Conservation (phyloP, 2,113 vertebrate species). For the Muntiacus reevesi region DNA sequence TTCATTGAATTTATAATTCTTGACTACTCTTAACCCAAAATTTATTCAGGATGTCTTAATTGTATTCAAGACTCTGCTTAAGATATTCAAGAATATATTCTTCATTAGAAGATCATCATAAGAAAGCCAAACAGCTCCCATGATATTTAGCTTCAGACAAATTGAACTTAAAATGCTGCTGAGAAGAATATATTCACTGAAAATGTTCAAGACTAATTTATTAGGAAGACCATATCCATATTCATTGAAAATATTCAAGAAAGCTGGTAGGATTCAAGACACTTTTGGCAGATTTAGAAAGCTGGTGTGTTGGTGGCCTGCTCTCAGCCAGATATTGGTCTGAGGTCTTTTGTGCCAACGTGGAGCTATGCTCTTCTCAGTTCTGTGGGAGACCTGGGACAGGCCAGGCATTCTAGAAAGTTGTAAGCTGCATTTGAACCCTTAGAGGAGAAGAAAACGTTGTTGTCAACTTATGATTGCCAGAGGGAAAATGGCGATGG, state of each 20-base stretch:
- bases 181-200: background rate
- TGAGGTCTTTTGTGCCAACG: background rate
- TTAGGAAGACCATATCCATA: constrained; percentile 6
- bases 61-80: constrained; percentile 35
- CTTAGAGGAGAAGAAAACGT: background rate
- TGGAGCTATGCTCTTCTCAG: too few species aligned
- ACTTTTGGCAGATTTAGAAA: background rate
- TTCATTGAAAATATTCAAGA: background rate
- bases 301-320: background rate
- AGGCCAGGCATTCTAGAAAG: background rate
- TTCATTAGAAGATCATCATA: background rate
- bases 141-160: constrained; percentile 47
- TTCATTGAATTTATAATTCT: constrained; percentile 18
- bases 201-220: constrained; percentile 23
- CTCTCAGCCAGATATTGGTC: background rate
- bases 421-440: background rate
- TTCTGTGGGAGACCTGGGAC: fast-evolving
- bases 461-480: background rate
- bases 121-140: constrained; percentile 25
- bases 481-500: background rate
- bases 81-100: constrained; percentile 36
- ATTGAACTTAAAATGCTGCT: constrained; percentile 35
- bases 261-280: background rate
- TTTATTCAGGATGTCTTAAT: constrained; percentile 52
- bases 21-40: constrained; percentile 4